phyloP scores from a whole-genome alignment of 2,888 invertebrate genomes.

The Hydropsyche betteni region DNA sequence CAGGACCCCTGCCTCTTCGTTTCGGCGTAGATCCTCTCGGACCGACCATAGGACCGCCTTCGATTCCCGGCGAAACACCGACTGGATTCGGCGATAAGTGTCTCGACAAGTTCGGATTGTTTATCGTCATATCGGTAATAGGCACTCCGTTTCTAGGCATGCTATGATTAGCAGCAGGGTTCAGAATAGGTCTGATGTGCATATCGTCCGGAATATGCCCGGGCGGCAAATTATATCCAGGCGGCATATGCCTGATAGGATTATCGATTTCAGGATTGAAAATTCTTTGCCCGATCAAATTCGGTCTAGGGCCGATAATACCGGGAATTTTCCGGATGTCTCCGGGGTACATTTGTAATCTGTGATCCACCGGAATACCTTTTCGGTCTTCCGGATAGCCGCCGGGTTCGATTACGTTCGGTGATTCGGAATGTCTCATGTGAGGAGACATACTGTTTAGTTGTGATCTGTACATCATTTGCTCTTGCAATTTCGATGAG shows the following conservation, averaged over 20 bases:
- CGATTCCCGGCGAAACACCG: constrained; percentile 1
- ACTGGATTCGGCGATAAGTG: neutral
- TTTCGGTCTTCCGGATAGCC: constrained; percentile 32
- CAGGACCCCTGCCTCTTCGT: constrained; percentile 59
- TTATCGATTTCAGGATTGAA: neutral
- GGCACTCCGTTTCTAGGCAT: constrained; percentile 31
- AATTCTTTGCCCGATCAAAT: constrained; percentile 11
- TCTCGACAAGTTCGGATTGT: neutral
- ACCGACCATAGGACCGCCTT: constrained; percentile 47
- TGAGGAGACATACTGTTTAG: neutral
- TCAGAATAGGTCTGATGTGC: neutral
- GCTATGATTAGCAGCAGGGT: neutral
- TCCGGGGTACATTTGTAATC: constrained; percentile 18
- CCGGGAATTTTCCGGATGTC: constrained; percentile 22
- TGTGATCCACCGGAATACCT: constrained; percentile 9
- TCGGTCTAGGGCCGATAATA: constrained; percentile 16
- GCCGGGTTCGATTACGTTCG: constrained; percentile 14
- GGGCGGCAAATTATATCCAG: constrained; percentile 40
- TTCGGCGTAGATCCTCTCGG: constrained; percentile 57
- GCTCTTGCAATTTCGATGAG: constrained; percentile 35
- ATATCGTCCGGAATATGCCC: constrained; percentile 25
- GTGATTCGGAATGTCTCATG: neutral
- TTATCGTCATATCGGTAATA: constrained; percentile 18
- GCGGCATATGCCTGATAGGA: constrained; percentile 33
- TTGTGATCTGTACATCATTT: constrained; percentile 11